phyloP scores from a whole-genome alignment of 2,888 invertebrate genomes.

The Deilephila elpenor region DNA sequence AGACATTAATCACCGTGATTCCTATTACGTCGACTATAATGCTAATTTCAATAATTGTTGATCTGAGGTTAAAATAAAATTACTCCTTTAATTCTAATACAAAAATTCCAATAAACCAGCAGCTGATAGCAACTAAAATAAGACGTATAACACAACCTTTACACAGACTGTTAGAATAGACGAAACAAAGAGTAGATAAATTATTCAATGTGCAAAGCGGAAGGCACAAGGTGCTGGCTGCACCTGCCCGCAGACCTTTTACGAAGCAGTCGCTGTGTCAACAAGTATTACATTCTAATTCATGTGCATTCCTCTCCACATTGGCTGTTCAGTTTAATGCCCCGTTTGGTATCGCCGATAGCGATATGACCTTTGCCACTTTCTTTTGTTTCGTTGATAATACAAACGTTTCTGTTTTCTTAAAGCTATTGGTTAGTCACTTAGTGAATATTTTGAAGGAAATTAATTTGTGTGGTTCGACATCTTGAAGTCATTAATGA shows the following conservation, averaged over 20 bases:
- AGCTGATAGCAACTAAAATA: neutral
- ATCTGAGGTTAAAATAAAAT: too few relatives aligned
- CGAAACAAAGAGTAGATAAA: constrained; percentile 68
- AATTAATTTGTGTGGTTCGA: too few relatives aligned
- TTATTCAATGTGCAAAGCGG: constrained; percentile 70
- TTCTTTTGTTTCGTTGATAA: neutral
- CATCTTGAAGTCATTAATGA: too few relatives aligned
- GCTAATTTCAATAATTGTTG: too few relatives aligned
- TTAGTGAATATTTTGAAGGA: too few relatives aligned
- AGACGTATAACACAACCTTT: neutral
- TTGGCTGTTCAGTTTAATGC: neutral
- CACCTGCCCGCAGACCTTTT: constrained; percentile 62
- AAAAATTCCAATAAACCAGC: neutral
- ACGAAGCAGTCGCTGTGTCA: constrained; percentile 25
- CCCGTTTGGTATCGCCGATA: neutral
- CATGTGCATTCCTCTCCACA: constrained; percentile 12
- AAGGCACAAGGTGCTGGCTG: constrained; percentile 75
- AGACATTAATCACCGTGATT: too few relatives aligned
- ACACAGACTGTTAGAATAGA: constrained; percentile 32
- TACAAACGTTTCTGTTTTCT: neutral
- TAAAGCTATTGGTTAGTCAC: too few relatives aligned
- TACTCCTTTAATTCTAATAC: too few relatives aligned
- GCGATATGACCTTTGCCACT: constrained; percentile 2
- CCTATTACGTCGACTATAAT: too few relatives aligned
- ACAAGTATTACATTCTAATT: constrained; percentile 30